A percentile compares a stretch with the other conserved stretches of the same genome.
These are phyloP conservation scores for Phasianus colchicus DNA, from an alignment of 2,113 vertebrate genomes.

Conservation along the genomic window DNA sequence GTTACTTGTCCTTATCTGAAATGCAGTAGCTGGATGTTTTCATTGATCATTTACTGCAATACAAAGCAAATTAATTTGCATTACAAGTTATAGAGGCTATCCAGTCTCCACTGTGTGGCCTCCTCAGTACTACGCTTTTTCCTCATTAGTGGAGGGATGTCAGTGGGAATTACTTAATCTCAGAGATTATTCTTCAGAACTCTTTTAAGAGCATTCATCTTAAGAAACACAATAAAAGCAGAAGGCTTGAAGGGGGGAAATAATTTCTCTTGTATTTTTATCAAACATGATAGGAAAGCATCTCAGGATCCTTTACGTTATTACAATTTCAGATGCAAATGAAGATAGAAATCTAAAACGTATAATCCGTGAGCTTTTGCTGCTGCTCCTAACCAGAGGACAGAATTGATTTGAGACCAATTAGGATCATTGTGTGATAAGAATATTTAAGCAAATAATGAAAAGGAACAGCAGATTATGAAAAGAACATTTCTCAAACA, in stretches of 20 bases:
- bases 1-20: not conserved
- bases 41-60: not conserved
- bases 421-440: constrained; percentile 1
- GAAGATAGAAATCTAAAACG: not conserved
- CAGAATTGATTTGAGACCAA: constrained; percentile 12
- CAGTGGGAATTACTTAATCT: constrained; percentile 1
- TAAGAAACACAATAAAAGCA: not conserved
- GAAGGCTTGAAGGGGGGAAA: not conserved
- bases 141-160: not conserved
- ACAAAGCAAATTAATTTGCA: not conserved
- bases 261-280: not conserved
- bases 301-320: not conserved
- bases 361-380: constrained; percentile 17
- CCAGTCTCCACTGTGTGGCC: not conserved
- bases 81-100: not conserved
- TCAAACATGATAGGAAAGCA: constrained; percentile 5
- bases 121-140: not conserved
- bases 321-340: constrained; percentile 33
- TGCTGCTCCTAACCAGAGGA: not conserved
- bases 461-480: not conserved
- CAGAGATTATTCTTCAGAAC: constrained; percentile 6
- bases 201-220: not conserved
- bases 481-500: not conserved
- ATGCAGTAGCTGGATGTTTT: not conserved
- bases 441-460: constrained; percentile 7